Evolutionary conservation across 30 jellyfish, hydroid and myxozoan genomes (phyloP), one percentile per base, ranked within the genome.

Genomic region (Hydractinia echinata): DNA sequence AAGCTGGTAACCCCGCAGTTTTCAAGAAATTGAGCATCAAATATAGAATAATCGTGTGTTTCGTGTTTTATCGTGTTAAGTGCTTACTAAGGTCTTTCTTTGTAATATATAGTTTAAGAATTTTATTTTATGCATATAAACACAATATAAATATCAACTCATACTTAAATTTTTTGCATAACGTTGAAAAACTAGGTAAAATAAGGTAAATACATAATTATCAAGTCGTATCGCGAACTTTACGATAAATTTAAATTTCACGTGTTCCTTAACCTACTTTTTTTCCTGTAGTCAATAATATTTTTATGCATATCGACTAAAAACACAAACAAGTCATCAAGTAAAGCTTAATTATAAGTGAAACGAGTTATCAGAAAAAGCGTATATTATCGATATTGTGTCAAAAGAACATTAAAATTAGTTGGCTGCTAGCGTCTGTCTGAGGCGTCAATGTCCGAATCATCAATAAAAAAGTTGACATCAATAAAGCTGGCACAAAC

Each of bases 51-150:
- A 1, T 64, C 74, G 74, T 64, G 74, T 64, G 74, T 64, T 64
- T 64, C 74, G 74, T 64, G 74, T 64, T 64, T 64, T 64, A 64
- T 64, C 74, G 74, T 64, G 74, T 64, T 64, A 64, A 7, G 9
- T 64, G 18, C 39, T 64, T 64, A 1, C 2, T 4, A 7, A 64
- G 4, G 19, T 64, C 0, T 64, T 64, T 64, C 18, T 64, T 51
- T 64, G 74, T 13, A 6, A 6, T 64, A 51, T 13, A 64, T 6
- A 64, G 19, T 6, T 6, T 13, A 64, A 64, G 4, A 64, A 64
- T 64, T 7, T 64, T 51, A 64, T n/a, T n/a, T n/a, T n/a, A 13
- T 64, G 2, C 18, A 64, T 64, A 2, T 9, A 64, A 4, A 64
- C 74, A 64, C 19, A 64, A 64, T 13, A 64, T 7, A 13, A 64